Conservation (phyloP, 2,888 invertebrate species). For the Agrotis ipsilon region DNA sequence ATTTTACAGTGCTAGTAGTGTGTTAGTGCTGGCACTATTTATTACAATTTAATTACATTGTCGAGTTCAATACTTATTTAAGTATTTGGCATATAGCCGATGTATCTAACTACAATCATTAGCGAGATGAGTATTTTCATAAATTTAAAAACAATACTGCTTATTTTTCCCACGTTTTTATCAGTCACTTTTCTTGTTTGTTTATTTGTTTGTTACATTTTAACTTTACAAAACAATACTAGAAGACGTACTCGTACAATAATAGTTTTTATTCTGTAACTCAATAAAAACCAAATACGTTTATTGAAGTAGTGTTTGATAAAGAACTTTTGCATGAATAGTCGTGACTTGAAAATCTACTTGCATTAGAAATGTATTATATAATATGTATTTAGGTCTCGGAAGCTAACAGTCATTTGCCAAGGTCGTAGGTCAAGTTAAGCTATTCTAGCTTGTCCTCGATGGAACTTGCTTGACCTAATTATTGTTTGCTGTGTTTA, state of each 20-base stretch:
- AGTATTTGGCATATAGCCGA: background rate
- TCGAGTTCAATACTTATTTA: constrained; percentile 12
- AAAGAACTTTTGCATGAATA: background rate
- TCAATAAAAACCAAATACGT: background rate
- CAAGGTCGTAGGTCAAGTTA: constrained; percentile 2
- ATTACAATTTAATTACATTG: constrained; percentile 6
- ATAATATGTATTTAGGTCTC: constrained; percentile 4
- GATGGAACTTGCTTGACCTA: constrained; percentile 8
- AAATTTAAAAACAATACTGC: background rate
- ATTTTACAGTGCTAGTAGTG: background rate
- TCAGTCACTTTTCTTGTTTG: no score
- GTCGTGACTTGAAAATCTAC: background rate
- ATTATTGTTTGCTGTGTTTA: background rate
- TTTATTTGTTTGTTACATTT: no score
- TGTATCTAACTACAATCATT: background rate
- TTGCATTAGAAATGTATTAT: background rate
- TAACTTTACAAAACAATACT: background rate
- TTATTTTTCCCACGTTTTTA: no score
- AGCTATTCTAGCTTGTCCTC: constrained; percentile 3
- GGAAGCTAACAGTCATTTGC: constrained; percentile 4
- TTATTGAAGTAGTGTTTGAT: background rate
- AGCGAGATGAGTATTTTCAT: constrained; percentile 2
- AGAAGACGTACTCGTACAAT: background rate
- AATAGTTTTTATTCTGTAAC: background rate
- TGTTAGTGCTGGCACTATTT: background rate